Evolutionary conservation across 2,888 invertebrate genomes (phyloP).

Genomic region (Zygogramma bicolorata): DNA sequence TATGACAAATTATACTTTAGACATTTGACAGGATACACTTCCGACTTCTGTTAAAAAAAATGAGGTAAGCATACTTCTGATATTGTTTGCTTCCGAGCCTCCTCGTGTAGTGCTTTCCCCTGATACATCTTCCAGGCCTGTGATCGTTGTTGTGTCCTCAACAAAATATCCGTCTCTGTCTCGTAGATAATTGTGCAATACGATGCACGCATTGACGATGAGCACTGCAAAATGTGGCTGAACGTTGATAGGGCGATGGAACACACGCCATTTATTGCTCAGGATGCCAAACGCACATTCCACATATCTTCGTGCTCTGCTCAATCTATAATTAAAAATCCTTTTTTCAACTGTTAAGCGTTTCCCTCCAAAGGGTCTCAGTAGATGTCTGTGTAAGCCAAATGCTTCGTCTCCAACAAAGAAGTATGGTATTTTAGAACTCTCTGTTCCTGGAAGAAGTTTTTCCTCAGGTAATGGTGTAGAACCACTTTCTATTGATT

Average conservation of each 20-base stretch:
- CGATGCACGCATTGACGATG: slow-evolving; percentile 48
- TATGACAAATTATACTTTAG: background rate
- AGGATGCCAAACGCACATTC: slow-evolving; percentile 46
- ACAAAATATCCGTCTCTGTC: slow-evolving; percentile 29
- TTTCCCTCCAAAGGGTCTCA: slow-evolving; percentile 29
- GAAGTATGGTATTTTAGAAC: slow-evolving; percentile 22
- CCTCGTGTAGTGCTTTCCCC: slow-evolving; percentile 12
- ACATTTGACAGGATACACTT: slow-evolving; percentile 25
- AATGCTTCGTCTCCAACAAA: slow-evolving; percentile 23
- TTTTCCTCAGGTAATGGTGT: slow-evolving; percentile 1
- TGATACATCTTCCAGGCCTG: slow-evolving; percentile 6
- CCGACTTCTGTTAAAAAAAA: slow-evolving; percentile 22
- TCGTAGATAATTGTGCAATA: slow-evolving; percentile 39
- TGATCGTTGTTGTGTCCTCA: slow-evolving; percentile 23
- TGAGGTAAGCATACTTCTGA: slow-evolving; percentile 12
- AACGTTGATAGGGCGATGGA: slow-evolving; percentile 44
- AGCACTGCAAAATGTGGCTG: slow-evolving; percentile 37
- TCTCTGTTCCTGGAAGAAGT: slow-evolving; percentile 1
- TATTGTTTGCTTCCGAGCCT: slow-evolving; percentile 18
- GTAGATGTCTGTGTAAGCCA: background rate
- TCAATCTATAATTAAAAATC: slow-evolving; percentile 35
- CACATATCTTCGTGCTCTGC: slow-evolving; percentile 47
- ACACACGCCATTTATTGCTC: slow-evolving; percentile 51
- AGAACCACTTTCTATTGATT: background rate
- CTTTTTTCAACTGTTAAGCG: slow-evolving; percentile 24